A percentile compares a stretch with the other conserved stretches of the same genome.
Evolutionary conservation across 2,113 vertebrate species (phyloP).

Genomic region (Sturnus vulgaris): DNA sequence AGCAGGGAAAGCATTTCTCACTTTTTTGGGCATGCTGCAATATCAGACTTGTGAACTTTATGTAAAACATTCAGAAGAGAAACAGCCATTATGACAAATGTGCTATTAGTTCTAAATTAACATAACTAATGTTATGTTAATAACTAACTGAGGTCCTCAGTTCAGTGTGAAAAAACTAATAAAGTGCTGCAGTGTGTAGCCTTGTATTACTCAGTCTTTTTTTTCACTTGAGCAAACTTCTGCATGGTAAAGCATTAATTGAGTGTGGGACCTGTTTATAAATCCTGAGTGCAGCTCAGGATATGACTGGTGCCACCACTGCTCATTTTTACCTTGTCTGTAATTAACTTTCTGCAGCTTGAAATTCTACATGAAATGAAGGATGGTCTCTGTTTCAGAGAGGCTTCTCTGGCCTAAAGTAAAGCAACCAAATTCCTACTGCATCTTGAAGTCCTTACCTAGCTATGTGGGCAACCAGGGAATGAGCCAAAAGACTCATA

Average conservation of each 20-base stretch:
- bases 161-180: conserved; percentile 1
- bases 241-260: conserved; percentile 12
- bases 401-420: background rate
- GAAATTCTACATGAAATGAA: conserved; percentile 1
- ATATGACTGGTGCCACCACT: background rate
- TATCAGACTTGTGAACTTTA: conserved; percentile 35
- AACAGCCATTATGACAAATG: background rate
- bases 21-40: conserved; percentile 7
- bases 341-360: conserved; percentile 12
- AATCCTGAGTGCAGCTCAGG: background rate
- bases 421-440: background rate
- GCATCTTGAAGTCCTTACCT: background rate
- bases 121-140: background rate
- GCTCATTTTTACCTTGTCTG: background rate
- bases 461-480: background rate
- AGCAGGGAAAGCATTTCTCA: conserved; percentile 37
- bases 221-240: conserved; percentile 29
- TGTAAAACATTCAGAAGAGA: conserved; percentile 33
- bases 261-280: conserved; percentile 33
- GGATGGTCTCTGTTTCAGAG: background rate
- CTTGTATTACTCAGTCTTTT: conserved; percentile 14
- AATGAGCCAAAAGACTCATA: background rate
- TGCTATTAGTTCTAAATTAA: conserved; percentile 38
- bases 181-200: background rate
- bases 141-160: background rate